Evolutionary conservation across 2,797 vertebrate species (phyloP).

Genomic region (Chelon labrosus): DNA sequence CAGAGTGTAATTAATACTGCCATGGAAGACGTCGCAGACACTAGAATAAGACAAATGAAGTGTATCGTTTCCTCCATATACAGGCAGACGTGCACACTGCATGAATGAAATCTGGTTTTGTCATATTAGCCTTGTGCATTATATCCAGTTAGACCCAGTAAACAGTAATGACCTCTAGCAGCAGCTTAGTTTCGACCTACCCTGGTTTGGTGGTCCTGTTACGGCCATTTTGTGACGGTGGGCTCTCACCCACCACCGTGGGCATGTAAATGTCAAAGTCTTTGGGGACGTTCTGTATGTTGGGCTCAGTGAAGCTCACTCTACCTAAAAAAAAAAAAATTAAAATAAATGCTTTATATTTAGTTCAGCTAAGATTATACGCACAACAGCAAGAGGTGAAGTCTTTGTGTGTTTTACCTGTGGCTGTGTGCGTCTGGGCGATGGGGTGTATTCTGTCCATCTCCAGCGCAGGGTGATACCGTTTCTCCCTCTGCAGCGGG

Average conservation of each 20-base stretch:
- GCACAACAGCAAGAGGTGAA: neutral
- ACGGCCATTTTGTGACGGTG: slow-evolving; percentile 81
- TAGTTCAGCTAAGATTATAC: neutral
- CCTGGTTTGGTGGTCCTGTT: slow-evolving; percentile 51
- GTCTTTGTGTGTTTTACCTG: slow-evolving; percentile 82
- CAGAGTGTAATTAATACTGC: too few species aligned
- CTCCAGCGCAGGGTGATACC: slow-evolving; percentile 84
- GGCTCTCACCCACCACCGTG: slow-evolving; percentile 89
- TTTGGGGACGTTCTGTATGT: slow-evolving; percentile 97
- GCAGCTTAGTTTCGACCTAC: slow-evolving; percentile 48
- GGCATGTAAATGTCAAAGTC: slow-evolving; percentile 97
- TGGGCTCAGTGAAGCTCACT: slow-evolving; percentile 95
- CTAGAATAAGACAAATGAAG: neutral
- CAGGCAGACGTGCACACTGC: too few species aligned
- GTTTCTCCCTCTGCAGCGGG: slow-evolving; percentile 93
- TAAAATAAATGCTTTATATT: slow-evolving; percentile 1
- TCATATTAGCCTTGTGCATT: too few species aligned
- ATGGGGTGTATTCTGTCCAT: slow-evolving; percentile 96
- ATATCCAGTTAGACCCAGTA: too few species aligned
- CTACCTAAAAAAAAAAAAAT: slow-evolving; percentile 85
- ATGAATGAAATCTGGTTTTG: too few species aligned
- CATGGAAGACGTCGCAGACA: too few species aligned
- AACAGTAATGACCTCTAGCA: too few species aligned
- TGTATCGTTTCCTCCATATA: neutral
- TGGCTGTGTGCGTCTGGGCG: slow-evolving; percentile 94